Conservation (phyloP, 2,797 vertebrate species). For the Chelon labrosus region DNA sequence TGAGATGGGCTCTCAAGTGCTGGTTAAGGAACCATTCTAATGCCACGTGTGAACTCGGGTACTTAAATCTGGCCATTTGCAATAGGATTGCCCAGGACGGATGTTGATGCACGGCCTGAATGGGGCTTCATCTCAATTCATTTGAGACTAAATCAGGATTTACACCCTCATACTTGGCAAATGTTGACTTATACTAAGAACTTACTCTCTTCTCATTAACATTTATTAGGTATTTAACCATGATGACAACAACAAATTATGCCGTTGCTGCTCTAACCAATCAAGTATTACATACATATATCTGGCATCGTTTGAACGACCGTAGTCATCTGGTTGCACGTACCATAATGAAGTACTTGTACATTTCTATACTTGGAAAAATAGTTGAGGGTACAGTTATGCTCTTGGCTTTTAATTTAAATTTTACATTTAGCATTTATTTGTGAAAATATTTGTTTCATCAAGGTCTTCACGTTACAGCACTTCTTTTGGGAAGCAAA, state of each 20-base stretch:
- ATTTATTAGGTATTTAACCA: constrained; percentile 23
- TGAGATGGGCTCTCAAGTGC: too few relatives aligned
- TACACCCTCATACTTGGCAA: constrained; percentile 29
- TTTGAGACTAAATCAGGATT: constrained; percentile 34
- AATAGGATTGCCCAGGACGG: too few relatives aligned
- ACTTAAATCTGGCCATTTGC: too few relatives aligned
- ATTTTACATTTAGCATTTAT: background rate
- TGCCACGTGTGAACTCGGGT: too few relatives aligned
- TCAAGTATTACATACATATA: constrained; percentile 7
- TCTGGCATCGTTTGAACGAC: background rate
- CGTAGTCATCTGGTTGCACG: background rate
- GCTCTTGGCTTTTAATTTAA: too few relatives aligned
- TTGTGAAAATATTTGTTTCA: background rate
- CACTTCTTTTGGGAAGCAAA: background rate
- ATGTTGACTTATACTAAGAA: constrained; percentile 23
- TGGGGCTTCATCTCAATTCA: constrained; percentile 10
- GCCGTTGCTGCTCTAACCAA: background rate
- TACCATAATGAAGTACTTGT: background rate
- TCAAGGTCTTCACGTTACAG: background rate
- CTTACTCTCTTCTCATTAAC: constrained; percentile 24
- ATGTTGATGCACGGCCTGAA: too few relatives aligned
- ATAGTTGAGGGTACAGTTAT: too few relatives aligned
- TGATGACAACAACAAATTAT: background rate
- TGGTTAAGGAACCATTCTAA: too few relatives aligned
- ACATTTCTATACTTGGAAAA: background rate